phyloP scores from a whole-genome alignment of 2,113 vertebrate species.

The Coptodon bakossiorum region DNA sequence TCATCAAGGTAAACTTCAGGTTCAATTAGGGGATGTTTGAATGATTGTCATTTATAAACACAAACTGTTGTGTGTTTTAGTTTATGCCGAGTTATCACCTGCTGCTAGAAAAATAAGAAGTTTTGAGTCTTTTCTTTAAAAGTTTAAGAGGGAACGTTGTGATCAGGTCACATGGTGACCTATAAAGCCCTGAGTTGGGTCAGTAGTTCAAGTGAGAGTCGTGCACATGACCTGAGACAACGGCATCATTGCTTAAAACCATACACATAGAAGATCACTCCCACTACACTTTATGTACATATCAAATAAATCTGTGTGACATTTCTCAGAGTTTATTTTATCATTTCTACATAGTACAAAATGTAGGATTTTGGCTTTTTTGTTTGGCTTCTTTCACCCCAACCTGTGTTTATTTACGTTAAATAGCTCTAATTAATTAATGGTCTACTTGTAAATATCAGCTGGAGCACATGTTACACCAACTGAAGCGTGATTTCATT shows the following conservation, averaged over 20 bases:
- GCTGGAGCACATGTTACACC: neutral
- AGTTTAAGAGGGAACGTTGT: neutral
- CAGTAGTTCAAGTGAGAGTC: neutral
- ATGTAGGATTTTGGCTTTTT: neutral
- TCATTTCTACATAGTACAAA: neutral
- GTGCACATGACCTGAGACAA: neutral
- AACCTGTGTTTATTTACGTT: neutral
- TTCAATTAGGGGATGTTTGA: neutral
- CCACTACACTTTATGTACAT: neutral
- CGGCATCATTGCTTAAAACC: neutral
- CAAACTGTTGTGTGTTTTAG: neutral
- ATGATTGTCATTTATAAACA: neutral
- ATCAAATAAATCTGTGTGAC: neutral
- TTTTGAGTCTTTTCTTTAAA: neutral
- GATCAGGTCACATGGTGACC: neutral
- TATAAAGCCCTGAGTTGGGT: neutral
- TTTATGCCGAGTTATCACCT: neutral
- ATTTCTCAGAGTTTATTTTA: neutral
- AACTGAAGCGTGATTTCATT: neutral
- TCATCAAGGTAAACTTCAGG: constrained; percentile 56
- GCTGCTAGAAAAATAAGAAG: neutral
- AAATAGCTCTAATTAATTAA: neutral
- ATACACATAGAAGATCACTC: neutral
- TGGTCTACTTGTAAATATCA: neutral
- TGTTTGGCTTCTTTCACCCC: neutral